Evolutionary conservation across 2,113 vertebrate species (phyloP).

Genomic region (Cinclus mexicanus): DNA sequence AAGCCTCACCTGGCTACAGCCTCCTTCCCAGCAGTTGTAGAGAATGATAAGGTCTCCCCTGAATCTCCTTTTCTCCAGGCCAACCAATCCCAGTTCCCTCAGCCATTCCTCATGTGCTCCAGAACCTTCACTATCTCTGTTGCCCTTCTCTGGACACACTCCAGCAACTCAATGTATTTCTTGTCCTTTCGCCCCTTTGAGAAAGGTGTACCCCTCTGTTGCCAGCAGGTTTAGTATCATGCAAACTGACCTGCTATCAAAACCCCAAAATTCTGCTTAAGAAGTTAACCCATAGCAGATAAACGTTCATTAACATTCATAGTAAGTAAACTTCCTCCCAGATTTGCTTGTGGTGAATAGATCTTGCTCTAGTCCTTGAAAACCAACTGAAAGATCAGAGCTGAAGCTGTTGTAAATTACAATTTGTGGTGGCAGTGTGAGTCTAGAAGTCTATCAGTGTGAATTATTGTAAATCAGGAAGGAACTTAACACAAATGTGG

Average conservation of each 20-base stretch:
- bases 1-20: neutral
- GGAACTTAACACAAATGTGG: neutral
- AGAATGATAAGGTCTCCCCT: neutral
- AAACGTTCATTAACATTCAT: constrained; percentile 34
- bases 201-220: neutral
- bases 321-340: neutral
- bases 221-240: neutral
- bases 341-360: constrained; percentile 33
- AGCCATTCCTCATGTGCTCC: neutral
- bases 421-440: neutral
- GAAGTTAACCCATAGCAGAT: neutral
- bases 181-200: neutral
- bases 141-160: neutral
- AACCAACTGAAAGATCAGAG: constrained; percentile 2
- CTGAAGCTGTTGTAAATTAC: constrained; percentile 13
- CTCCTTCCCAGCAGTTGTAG: neutral
- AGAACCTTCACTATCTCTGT: neutral
- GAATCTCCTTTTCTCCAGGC: neutral
- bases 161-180: neutral
- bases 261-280: neutral
- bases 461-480: neutral
- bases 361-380: constrained; percentile 30
- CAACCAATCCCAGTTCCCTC: neutral
- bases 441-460: constrained; percentile 7
- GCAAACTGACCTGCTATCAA: neutral